These are phyloP conservation scores for Sogatella furcifera DNA, from an alignment of 1,140 invertebrate species.

Conservation along the genomic window DNA sequence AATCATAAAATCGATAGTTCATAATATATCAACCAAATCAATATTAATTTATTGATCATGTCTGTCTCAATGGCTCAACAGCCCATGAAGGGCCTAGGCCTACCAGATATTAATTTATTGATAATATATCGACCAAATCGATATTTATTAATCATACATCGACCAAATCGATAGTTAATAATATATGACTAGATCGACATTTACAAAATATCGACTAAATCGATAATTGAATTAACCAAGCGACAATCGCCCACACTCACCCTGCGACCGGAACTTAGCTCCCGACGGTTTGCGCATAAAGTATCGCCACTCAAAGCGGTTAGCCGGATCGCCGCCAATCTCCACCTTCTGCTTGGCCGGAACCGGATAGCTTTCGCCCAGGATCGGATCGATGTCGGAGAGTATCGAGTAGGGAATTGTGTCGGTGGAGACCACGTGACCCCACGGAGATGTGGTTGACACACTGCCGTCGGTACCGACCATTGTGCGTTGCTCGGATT, in stretches of 20 bases:
- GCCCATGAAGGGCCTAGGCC: too few species aligned
- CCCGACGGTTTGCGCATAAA: slow-evolving; percentile 48
- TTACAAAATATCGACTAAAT: too few species aligned
- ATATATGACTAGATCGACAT: too few species aligned
- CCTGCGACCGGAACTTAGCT: slow-evolving; percentile 18
- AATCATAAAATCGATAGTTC: too few species aligned
- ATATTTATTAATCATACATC: too few species aligned
- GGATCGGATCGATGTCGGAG: slow-evolving; percentile 66
- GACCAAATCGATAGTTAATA: too few species aligned
- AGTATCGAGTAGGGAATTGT: slow-evolving; percentile 75
- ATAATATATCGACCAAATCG: too few species aligned
- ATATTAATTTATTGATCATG: too few species aligned
- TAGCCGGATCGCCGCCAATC: slow-evolving; percentile 79
- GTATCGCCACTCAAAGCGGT: slow-evolving; percentile 91
- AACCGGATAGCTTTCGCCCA: slow-evolving; percentile 81
- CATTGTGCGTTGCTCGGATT: slow-evolving; percentile 67
- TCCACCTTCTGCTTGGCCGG: slow-evolving; percentile 81
- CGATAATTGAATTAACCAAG: not conserved
- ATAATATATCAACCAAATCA: too few species aligned
- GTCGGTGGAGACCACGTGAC: slow-evolving; percentile 71
- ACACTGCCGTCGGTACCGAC: slow-evolving; percentile 74
- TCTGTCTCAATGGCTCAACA: too few species aligned
- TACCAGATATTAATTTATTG: too few species aligned
- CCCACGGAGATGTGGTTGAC: slow-evolving; percentile 65
- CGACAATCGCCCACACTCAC: not conserved